These are phyloP conservation scores for Lacanobia oleracea DNA, from an alignment of 2,888 invertebrate species.

Conservation along the genomic window DNA sequence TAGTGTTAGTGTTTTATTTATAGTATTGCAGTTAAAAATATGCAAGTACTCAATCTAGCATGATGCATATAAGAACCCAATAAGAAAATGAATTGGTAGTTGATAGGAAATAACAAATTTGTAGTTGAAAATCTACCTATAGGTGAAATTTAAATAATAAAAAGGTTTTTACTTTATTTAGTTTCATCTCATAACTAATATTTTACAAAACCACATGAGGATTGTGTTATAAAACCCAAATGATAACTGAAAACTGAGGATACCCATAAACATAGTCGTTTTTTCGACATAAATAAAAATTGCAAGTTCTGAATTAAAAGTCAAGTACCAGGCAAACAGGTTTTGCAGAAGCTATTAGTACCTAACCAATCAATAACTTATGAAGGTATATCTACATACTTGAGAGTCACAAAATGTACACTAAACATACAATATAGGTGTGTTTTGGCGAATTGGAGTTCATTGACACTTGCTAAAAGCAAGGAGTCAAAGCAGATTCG, in stretches of 20 bases:
- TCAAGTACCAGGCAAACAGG: conserved; percentile 49
- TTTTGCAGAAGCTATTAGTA: conserved; percentile 36
- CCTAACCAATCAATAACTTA: conserved; percentile 49
- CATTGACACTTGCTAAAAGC: conserved; percentile 41
- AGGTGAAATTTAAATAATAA: neutral
- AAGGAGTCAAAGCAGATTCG: conserved; percentile 28
- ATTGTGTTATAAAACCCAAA: conserved; percentile 13
- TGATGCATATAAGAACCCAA: too few relatives aligned
- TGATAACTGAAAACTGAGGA: neutral
- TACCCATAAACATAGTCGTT: neutral
- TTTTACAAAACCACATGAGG: conserved; percentile 9
- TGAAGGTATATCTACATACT: conserved; percentile 1
- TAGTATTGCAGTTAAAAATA: neutral
- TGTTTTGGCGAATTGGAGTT: conserved; percentile 43
- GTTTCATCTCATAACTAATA: neutral
- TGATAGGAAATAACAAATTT: neutral
- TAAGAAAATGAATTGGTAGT: neutral
- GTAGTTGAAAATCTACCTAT: neutral
- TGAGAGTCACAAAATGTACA: conserved; percentile 36
- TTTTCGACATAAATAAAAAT: neutral
- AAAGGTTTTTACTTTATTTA: neutral
- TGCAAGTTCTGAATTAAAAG: conserved; percentile 43
- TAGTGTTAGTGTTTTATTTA: conserved; percentile 7
- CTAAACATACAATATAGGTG: conserved; percentile 27
- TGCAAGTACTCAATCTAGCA: too few relatives aligned